These are phyloP conservation scores for Corythaixoides concolor DNA, from an alignment of 2,113 vertebrate genomes.

Conservation along the genomic window DNA sequence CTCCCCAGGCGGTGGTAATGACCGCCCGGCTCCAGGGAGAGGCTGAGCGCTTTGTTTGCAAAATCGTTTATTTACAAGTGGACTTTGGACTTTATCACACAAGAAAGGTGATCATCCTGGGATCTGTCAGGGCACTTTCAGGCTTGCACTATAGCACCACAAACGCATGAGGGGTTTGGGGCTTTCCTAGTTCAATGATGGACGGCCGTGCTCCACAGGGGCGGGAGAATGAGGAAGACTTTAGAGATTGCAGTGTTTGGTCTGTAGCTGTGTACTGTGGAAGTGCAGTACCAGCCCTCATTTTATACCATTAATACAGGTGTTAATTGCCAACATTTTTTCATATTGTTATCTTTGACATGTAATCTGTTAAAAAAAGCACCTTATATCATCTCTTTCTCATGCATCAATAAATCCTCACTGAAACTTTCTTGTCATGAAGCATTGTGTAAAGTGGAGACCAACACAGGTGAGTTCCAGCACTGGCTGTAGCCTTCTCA, in stretches of 20 bases:
- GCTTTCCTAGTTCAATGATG: background rate
- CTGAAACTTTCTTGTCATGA: background rate
- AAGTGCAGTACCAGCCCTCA: background rate
- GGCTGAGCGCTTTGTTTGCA: background rate
- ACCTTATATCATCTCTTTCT: background rate
- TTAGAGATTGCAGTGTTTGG: no score
- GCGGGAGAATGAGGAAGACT: background rate
- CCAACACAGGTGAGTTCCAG: background rate
- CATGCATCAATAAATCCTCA: background rate
- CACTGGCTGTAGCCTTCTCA: no score
- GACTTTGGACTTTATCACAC: background rate
- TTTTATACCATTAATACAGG: background rate
- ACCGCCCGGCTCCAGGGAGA: accelerated
- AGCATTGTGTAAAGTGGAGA: background rate
- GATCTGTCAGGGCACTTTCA: background rate
- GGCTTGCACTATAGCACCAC: background rate
- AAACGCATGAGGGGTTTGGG: background rate
- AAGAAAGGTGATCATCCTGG: background rate
- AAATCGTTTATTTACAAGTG: accelerated
- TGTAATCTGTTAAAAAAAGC: accelerated
- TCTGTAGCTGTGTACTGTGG: background rate
- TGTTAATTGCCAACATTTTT: background rate
- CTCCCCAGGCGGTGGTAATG: accelerated
- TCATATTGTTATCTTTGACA: no score
- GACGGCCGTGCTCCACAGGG: background rate